Evolutionary conservation across 37 sponge, comb jelly and placozoan genomes (phyloP), one percentile per base, ranked within the genome.

Genomic region (Spongilla lacustris): DNA sequence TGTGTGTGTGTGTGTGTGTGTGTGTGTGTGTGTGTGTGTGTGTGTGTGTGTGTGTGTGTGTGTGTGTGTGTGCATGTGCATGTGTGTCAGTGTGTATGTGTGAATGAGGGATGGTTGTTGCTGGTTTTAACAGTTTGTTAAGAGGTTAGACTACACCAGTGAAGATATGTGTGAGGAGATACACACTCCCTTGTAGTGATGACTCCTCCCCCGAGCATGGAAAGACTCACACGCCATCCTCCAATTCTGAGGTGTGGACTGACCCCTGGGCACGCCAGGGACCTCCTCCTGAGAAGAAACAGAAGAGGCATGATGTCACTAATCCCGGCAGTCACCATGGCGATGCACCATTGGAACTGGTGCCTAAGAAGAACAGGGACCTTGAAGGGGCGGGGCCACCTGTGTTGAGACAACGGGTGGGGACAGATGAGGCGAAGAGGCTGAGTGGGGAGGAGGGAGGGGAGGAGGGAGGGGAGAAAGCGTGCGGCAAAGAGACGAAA

Each of bases 251-350:
- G 37, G 81, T 35, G 19, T 81, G 81, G 81, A 81, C 69, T 68
- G 81, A 81, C 70, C 81, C 81, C 36, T 81, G 81, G 81, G 81
- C 81, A 26, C 13, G 81, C 0, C 73, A 72, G 14, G 27, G 73
- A 8, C 30, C 30, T 11, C 8, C 73, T 11, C 0, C 12, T 12
- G 1, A n/a, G 66, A 25, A 76, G 66, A 74, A 46, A 37, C 50
- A 83, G 84, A 84, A 77, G 41, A 28, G 37, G 37, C 33, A 8
- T 36, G 37, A 38, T 5, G 1, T 58, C 58, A 8, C 4, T 8
- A 46, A 46, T 46, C 46, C 46, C 46, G 8, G 46, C 8, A 17
- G 58, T 58, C 21, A 58, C 58, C 58, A 14, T 14, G 58, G 58
- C 58, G 21, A 58, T 58, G 19, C 58, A 14, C 58, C 58, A 17